These are phyloP conservation scores for Anas flavirostris DNA, from an alignment of 2,797 vertebrate species.

Conservation along the genomic window DNA sequence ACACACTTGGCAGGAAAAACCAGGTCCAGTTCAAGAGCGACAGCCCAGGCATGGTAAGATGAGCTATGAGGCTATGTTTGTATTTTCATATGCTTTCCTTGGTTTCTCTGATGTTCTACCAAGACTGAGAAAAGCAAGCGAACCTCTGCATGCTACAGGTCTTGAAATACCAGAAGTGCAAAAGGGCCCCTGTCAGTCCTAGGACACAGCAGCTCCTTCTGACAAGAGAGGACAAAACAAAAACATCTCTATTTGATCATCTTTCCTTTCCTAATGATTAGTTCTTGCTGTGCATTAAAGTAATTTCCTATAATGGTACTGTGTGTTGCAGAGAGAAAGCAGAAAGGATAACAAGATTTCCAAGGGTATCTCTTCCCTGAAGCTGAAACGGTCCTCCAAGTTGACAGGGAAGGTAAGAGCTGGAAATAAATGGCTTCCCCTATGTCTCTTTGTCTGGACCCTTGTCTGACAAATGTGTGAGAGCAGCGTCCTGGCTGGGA, in stretches of 20 bases:
- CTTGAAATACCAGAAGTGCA: not conserved
- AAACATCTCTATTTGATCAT: not conserved
- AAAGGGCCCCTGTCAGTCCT: not conserved
- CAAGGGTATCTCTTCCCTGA: conserved; percentile 76
- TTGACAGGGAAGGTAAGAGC: conserved; percentile 73
- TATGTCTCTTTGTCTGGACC: not conserved
- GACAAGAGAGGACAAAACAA: not conserved
- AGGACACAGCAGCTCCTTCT: not conserved
- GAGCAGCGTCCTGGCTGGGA: not conserved
- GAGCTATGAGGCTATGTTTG: not conserved
- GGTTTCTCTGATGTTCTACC: not conserved
- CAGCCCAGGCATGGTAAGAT: conserved; percentile 60
- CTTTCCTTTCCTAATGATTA: not conserved
- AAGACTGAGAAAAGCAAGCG: not conserved
- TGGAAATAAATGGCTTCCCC: not conserved
- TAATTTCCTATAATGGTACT: not conserved
- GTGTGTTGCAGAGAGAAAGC: conserved; percentile 56
- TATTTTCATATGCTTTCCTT: not conserved
- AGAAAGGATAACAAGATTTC: conserved; percentile 62
- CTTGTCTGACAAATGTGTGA: not conserved
- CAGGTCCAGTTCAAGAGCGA: not conserved
- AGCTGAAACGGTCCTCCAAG: conserved; percentile 73
- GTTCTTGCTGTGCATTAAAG: not conserved
- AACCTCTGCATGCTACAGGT: not conserved
- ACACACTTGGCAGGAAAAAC: conserved; percentile 50